Evolutionary conservation across 2,888 invertebrate species (phyloP), one percentile per base, ranked within the genome.

Genomic region (Mystacides longicornis): DNA sequence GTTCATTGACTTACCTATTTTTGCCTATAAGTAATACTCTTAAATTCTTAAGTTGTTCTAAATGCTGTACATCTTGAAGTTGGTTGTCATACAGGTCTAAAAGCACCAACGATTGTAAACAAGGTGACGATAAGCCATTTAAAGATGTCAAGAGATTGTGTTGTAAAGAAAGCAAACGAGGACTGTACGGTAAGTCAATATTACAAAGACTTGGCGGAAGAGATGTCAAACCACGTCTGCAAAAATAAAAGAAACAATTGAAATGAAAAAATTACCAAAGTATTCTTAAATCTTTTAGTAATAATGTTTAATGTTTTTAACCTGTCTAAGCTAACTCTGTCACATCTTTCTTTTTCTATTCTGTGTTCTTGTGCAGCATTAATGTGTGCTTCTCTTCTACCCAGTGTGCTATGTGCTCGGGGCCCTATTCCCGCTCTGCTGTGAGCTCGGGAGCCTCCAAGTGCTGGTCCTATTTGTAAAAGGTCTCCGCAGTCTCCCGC

Each of bases 31-130:
- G 77, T 54, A 96, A 78, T 14, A 95, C 94, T 62, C 93, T 78
- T 51, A 95, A 76, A 65, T 87, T 88, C 60, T 84, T 83, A 49
- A 95, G 76, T 52, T 84, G 81, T 64, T 87, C 86, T 57, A 96
- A 75, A 54, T 85, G 87, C 55, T 83, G 82, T 59, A 95, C 87
- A 67, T 85, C 85, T 63, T 94, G 94, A 60, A 96, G 84, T 71
- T 94, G 93, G 73, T 96, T 96, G 72, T 95, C 93, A 68, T 95
- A 96, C 55, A 96, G 80, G 73, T 96, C 95, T 56, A 96, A 81
- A 70, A 95, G 95, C 18, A 95, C 93, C 56, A 96, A 77, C 71
- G 87, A 85, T 19, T 82, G 83, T 62, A 91, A 78, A 62, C 77
- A 77, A 20, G 77, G 67, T 4, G 54, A 20, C 23, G 70, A 70